These are phyloP conservation scores for Aporophyla lueneburgensis DNA, from an alignment of 2,888 invertebrate species.

Conservation along the genomic window DNA sequence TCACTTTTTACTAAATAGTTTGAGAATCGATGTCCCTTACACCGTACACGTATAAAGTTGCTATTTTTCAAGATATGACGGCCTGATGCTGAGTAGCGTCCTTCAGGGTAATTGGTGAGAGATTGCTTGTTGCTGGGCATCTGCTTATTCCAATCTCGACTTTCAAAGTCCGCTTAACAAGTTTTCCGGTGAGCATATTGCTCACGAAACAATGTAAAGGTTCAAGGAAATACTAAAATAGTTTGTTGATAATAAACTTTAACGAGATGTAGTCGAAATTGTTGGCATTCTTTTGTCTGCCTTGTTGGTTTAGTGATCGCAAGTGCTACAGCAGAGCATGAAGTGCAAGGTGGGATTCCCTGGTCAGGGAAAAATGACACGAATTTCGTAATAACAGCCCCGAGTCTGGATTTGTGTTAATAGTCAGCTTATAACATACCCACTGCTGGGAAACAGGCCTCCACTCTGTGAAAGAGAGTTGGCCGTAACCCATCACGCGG, in stretches of 20 bases:
- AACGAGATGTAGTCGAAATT: conserved; percentile 14
- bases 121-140: neutral
- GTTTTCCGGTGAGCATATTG: conserved; percentile 9
- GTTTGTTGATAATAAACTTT: conserved; percentile 11
- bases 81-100: neutral
- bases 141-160: conserved; percentile 1
- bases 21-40: neutral
- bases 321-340: neutral
- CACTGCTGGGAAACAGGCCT: no score
- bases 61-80: neutral
- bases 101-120: neutral
- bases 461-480: no score
- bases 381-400: neutral
- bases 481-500: no score
- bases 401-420: neutral
- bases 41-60: neutral
- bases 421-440: no score
- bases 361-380: neutral
- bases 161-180: neutral
- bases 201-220: neutral
- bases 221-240: conserved; percentile 1
- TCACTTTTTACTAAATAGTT: no score
- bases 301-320: neutral
- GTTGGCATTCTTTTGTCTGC: conserved; percentile 22
- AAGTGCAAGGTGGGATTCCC: no score